phyloP scores from a whole-genome alignment of 2,888 invertebrate species.

The Pycnomerus fuliginosus region DNA sequence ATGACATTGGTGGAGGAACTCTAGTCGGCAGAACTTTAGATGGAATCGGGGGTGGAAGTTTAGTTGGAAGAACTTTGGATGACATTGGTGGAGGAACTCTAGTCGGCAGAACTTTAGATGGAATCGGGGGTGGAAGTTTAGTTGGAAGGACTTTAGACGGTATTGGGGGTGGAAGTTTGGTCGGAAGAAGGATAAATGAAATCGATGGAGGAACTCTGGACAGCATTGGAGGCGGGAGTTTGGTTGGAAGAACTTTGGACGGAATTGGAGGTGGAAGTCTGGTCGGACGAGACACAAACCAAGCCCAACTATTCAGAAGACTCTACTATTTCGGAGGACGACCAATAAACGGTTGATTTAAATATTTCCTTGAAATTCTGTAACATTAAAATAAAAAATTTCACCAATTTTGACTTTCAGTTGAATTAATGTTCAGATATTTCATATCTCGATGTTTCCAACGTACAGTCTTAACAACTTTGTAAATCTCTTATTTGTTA shows the following conservation, averaged over 20 bases:
- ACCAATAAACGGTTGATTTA: too few species aligned
- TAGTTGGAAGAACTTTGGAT: background rate
- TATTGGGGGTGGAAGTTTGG: constrained; percentile 28
- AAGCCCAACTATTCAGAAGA: too few species aligned
- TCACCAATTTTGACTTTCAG: too few species aligned
- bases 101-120: background rate
- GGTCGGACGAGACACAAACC: constrained; percentile 24
- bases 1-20: constrained; percentile 1
- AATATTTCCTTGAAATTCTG: too few species aligned
- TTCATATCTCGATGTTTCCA: too few species aligned
- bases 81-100: background rate
- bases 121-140: constrained; percentile 6
- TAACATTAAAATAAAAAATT: too few species aligned
- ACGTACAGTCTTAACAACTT: too few species aligned
- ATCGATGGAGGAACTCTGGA: constrained; percentile 22
- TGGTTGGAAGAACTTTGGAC: constrained; percentile 24
- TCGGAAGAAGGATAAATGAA: constrained; percentile 2
- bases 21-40: background rate
- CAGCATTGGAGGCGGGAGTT: constrained; percentile 25
- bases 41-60: background rate
- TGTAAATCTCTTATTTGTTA: constrained; percentile 3
- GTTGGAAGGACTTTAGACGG: constrained; percentile 25
- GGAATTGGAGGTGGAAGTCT: constrained; percentile 27
- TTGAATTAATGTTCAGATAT: too few species aligned
- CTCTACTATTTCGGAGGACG: too few species aligned